phyloP scores from a whole-genome alignment of 2,888 invertebrate genomes.

The Aphidius colemani region DNA sequence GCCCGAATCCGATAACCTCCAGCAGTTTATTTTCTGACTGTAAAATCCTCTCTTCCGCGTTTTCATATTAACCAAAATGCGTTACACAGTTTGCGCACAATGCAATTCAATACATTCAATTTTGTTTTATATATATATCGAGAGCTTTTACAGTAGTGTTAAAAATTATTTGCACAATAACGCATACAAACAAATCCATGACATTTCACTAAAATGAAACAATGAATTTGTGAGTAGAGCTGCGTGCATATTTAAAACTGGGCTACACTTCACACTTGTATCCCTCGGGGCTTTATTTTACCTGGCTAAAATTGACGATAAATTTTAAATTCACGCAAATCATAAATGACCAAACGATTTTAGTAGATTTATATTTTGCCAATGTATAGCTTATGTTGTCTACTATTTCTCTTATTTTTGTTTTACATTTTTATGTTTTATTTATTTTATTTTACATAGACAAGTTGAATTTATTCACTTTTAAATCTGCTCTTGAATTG shows the following conservation, averaged over 20 bases:
- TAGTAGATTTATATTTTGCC: slow-evolving; percentile 30
- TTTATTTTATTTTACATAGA: neutral
- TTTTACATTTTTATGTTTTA: neutral
- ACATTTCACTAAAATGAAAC: slow-evolving; percentile 19
- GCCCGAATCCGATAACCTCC: slow-evolving; percentile 25
- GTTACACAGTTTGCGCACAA: too few relatives aligned
- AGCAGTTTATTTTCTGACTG: neutral
- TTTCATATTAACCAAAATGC: too few relatives aligned
- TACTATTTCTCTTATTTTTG: neutral
- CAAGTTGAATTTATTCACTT: neutral
- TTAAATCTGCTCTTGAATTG: slow-evolving; percentile 1
- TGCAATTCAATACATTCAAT: too few relatives aligned
- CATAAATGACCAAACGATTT: slow-evolving; percentile 38
- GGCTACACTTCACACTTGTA: too few relatives aligned
- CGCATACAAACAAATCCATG: neutral
- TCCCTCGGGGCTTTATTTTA: too few relatives aligned
- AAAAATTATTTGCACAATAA: too few relatives aligned
- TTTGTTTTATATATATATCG: too few relatives aligned
- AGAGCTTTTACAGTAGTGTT: neutral
- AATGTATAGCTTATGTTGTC: too few relatives aligned
- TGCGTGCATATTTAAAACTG: neutral
- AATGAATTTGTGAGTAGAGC: slow-evolving; percentile 28
- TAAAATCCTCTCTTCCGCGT: too few relatives aligned
- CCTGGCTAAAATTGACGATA: slow-evolving; percentile 20
- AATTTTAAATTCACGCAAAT: slow-evolving; percentile 36